Conservation (phyloP, 2,888 invertebrate species). For the Heterodera filipjevi region DNA sequence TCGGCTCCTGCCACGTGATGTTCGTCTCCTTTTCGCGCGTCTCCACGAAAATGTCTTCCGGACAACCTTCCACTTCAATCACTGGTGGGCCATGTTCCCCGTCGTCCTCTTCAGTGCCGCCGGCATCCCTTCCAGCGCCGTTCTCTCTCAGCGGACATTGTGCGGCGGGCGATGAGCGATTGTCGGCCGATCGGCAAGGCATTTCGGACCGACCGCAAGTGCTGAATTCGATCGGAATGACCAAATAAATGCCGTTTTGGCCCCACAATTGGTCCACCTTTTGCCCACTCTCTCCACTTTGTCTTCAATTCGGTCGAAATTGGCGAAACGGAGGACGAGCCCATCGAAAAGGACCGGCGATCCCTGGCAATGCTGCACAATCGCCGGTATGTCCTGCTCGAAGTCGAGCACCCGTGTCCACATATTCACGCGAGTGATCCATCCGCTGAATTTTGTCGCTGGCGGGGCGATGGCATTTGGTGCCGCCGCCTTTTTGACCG, state of each 20-base stretch:
- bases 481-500: constrained; percentile 56
- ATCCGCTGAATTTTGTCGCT: constrained; percentile 71
- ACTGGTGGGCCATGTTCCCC: constrained; percentile 27
- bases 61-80: constrained; percentile 41
- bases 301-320: constrained; percentile 77
- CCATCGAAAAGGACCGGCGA: constrained; percentile 75
- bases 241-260: background rate
- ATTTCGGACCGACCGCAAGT: constrained; percentile 12
- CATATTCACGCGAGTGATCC: constrained; percentile 88
- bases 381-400: constrained; percentile 68
- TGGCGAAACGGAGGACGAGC: constrained; percentile 86
- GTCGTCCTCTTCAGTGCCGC: background rate
- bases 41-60: constrained; percentile 87
- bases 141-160: constrained; percentile 14
- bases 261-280: constrained; percentile 70
- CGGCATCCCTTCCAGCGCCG: background rate
- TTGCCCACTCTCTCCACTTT: constrained; percentile 69
- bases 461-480: background rate
- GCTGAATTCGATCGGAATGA: background rate
- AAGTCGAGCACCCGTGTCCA: constrained; percentile 90
- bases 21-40: constrained; percentile 71
- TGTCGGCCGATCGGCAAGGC: background rate
- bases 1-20: constrained; percentile 61
- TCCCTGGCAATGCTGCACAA: constrained; percentile 59
- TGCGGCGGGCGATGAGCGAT: background rate